Evolutionary conservation across 2,113 vertebrate genomes (phyloP).

Genomic region (Cacatua alba): DNA sequence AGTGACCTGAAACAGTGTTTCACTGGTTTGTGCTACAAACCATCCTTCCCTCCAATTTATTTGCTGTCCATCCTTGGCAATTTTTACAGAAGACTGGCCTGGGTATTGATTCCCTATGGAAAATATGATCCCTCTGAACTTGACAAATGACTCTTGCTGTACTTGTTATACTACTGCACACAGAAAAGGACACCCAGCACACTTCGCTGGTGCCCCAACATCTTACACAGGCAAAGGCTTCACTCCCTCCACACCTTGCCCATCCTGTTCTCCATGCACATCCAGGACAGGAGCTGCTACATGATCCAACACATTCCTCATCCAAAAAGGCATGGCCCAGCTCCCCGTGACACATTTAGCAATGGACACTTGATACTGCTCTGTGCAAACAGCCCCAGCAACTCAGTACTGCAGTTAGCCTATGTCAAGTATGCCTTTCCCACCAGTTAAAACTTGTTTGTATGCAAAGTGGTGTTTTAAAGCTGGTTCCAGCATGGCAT

Average conservation of each 20-base stretch:
- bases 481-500: not conserved
- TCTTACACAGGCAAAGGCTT: not conserved
- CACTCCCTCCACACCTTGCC: not conserved
- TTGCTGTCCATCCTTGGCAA: not conserved
- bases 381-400: accelerated
- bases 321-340: not conserved
- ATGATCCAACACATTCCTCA: not conserved
- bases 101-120: not conserved
- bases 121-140: not conserved
- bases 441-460: not conserved
- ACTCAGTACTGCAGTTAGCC: not conserved
- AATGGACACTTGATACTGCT: not conserved
- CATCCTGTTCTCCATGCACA: not conserved
- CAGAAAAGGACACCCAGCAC: not conserved
- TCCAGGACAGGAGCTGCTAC: accelerated
- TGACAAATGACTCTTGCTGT: not conserved
- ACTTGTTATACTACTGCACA: not conserved
- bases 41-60: not conserved
- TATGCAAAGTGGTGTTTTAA: not conserved
- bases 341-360: accelerated
- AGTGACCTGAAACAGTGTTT: slow-evolving; percentile 16
- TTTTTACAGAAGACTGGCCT: not conserved
- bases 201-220: not conserved
- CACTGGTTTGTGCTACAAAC: not conserved
- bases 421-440: not conserved